Evolutionary conservation across 64 coral and sea anemone species (phyloP).

Genomic region (Montipora sp.): DNA sequence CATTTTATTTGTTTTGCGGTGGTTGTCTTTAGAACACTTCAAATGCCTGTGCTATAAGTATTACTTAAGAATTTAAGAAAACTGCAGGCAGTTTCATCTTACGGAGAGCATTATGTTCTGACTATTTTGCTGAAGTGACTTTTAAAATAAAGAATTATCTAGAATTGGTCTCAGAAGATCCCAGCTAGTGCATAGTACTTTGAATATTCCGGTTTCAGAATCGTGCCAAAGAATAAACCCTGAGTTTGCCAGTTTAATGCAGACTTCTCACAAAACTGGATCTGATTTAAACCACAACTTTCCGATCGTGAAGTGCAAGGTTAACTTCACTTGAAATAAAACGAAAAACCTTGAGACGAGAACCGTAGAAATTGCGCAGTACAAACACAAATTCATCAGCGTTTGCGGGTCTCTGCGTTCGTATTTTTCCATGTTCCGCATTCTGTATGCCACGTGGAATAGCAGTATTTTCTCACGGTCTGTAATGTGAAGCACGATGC

Average conservation of each 20-base stretch:
- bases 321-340: not conserved
- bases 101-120: too few relatives aligned
- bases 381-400: not conserved
- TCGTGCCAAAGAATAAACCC: too few relatives aligned
- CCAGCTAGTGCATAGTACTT: too few relatives aligned
- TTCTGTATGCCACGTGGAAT: constrained; percentile 9
- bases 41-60: not conserved
- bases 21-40: not conserved
- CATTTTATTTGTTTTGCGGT: not conserved
- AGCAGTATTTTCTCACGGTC: not conserved
- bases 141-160: too few relatives aligned
- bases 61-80: too few relatives aligned
- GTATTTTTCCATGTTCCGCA: not conserved
- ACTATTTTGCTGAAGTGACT: too few relatives aligned
- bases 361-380: not conserved
- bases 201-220: too few relatives aligned
- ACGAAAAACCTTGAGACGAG: not conserved
- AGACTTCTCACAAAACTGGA: not conserved
- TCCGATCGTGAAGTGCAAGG: not conserved
- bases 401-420: not conserved
- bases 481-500: not conserved
- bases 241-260: not conserved
- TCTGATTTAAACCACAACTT: not conserved
- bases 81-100: too few relatives aligned
- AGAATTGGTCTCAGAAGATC: too few relatives aligned